Evolutionary conservation across 2,888 invertebrate species (phyloP).

Genomic region (Glaucopsyche alexis): DNA sequence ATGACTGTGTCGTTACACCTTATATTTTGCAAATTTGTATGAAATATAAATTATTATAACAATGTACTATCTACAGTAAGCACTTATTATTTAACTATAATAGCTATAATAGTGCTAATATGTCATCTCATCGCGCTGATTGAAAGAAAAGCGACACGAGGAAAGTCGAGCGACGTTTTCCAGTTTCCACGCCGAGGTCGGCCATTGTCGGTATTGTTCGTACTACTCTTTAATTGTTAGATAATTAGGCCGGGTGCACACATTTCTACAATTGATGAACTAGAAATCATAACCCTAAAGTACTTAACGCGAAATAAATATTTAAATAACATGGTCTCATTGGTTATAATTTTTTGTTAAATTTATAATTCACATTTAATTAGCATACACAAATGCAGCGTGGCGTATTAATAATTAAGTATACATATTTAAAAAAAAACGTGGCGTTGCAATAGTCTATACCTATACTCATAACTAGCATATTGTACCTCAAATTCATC

Average conservation of each 20-base stretch:
- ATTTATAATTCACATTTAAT: neutral
- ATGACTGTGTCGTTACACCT: no score
- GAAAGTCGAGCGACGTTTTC: neutral
- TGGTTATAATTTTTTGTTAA: neutral
- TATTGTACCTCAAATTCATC: no score
- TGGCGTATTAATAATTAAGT: no score
- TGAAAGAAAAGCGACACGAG: conserved; percentile 18
- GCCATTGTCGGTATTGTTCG: conserved; percentile 63
- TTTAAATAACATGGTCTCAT: no score
- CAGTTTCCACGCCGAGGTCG: conserved; percentile 53
- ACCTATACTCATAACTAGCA: no score
- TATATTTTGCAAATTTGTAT: no score
- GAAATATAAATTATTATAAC: no score
- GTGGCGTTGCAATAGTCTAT: no score
- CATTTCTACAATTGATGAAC: neutral
- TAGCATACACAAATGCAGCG: no score
- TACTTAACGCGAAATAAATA: neutral
- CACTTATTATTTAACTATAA: neutral
- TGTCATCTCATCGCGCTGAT: neutral
- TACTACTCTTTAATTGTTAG: neutral
- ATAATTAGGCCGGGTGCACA: neutral
- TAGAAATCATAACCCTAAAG: neutral
- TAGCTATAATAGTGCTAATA: neutral
- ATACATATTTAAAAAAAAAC: no score
- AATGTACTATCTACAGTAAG: no score